A percentile compares a stretch with the other conserved stretches of the same genome.
These are phyloP conservation scores for Sinohyriopsis cumingii DNA, from an alignment of 2,888 invertebrate species.

Conservation along the genomic window DNA sequence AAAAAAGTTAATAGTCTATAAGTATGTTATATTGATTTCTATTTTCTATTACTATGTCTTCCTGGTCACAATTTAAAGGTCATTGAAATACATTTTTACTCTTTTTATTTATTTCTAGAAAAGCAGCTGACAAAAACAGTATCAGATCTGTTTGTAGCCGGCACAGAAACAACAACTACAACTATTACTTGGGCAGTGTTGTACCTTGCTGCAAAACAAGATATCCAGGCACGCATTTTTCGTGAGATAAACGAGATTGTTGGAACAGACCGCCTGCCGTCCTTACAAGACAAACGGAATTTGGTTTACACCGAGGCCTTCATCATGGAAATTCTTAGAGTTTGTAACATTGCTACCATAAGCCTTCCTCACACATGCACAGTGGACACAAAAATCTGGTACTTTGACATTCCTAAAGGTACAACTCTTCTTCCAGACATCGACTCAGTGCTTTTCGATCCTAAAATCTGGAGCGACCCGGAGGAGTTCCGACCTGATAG, in stretches of 20 bases:
- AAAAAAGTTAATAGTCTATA: too few species aligned
- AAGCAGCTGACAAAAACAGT: not conserved
- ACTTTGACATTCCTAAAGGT: not conserved
- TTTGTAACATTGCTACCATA: not conserved
- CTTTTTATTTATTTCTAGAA: not conserved
- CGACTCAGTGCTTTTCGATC: not conserved
- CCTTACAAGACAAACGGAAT: constrained; percentile 3
- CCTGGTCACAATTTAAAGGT: too few species aligned
- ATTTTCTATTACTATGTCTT: too few species aligned
- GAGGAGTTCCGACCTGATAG: not conserved
- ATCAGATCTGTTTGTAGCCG: not conserved
- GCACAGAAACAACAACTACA: constrained; percentile 5
- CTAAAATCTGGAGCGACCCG: not conserved
- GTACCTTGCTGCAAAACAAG: not conserved
- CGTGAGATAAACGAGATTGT: constrained; percentile 3
- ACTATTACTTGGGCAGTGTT: constrained; percentile 5
- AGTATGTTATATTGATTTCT: too few species aligned
- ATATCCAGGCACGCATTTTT: not conserved
- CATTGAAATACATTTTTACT: too few species aligned
- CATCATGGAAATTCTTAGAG: not conserved
- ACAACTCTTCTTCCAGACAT: not conserved
- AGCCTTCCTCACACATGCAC: not conserved
- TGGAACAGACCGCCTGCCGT: not conserved
- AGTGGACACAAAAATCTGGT: not conserved
- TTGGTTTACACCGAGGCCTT: constrained; percentile 4